phyloP scores from a whole-genome alignment of 2,113 vertebrate species.

The Pantherophis guttatus region DNA sequence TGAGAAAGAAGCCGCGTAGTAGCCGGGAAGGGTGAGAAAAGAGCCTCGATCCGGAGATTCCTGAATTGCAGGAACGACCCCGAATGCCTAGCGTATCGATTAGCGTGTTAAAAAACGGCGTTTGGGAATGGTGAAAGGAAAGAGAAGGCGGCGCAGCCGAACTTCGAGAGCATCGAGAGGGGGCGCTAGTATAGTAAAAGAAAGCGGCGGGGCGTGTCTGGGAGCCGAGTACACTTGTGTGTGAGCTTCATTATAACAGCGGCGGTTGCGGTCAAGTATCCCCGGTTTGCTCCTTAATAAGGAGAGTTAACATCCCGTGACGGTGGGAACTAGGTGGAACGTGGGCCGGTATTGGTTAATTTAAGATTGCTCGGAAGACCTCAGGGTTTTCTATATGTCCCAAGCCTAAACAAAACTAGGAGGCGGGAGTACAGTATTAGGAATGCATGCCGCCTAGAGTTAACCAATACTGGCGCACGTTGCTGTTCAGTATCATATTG shows the following conservation, averaged over 20 bases:
- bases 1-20: background rate
- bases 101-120: background rate
- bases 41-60: background rate
- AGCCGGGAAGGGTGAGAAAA: background rate
- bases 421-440: background rate
- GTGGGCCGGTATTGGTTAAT: too few species aligned
- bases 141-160: slow-evolving; percentile 39
- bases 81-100: slow-evolving; percentile 5
- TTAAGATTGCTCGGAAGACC: background rate
- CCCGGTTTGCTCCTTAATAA: background rate
- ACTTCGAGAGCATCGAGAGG: slow-evolving; percentile 46
- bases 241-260: too few species aligned
- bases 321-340: background rate
- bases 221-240: background rate
- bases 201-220: background rate
- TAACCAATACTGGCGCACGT: background rate
- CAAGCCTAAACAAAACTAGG: background rate
- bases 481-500: background rate
- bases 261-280: too few species aligned
- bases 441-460: background rate
- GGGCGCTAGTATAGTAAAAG: background rate
- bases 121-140: background rate
- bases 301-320: background rate
- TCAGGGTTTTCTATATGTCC: background rate
- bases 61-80: background rate